phyloP scores from a whole-genome alignment of 2,113 vertebrate genomes.

The Eptatretus burgeri region DNA sequence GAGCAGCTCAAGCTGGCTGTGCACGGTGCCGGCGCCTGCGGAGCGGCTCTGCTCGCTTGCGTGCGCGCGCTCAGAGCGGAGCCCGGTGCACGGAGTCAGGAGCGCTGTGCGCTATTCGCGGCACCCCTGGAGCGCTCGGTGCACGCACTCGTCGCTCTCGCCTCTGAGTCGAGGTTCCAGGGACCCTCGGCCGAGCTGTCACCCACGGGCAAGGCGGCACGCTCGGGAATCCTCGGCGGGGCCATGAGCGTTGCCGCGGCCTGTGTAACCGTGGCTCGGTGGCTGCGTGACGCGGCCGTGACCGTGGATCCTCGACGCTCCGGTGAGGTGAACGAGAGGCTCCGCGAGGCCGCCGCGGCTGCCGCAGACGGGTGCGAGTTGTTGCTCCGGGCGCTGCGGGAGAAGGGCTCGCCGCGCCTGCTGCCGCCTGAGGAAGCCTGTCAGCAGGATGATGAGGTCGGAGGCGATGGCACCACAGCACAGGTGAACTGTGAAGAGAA shows the following conservation, averaged over 20 bases:
- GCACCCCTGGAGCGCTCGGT: conserved; percentile 66
- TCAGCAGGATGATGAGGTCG: no score
- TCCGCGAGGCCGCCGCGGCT: conserved; percentile 67
- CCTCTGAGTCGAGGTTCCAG: conserved; percentile 84
- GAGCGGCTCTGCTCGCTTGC: conserved; percentile 65
- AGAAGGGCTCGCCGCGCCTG: conserved; percentile 55
- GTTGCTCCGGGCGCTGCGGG: conserved; percentile 88
- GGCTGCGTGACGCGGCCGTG: neutral
- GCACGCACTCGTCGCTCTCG: conserved; percentile 61
- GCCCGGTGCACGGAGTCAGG: conserved; percentile 55
- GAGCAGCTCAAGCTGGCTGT: conserved; percentile 90
- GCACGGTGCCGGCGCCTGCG: conserved; percentile 76
- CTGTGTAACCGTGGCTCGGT: conserved; percentile 56
- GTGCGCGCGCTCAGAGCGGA: conserved; percentile 69
- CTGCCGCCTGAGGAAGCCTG: no score
- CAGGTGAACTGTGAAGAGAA: no score
- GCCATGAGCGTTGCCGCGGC: conserved; percentile 97
- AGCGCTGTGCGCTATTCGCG: conserved; percentile 65
- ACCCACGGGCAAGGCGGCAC: conserved; percentile 65
- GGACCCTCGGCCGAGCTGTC: conserved; percentile 52
- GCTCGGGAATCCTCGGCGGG: conserved; percentile 76
- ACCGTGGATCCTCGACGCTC: neutral
- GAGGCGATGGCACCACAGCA: no score
- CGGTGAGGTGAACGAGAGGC: conserved; percentile 57
- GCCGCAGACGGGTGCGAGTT: conserved; percentile 84